Evolutionary conservation across 2,113 vertebrate genomes (phyloP), one percentile per base, ranked within the genome.

Genomic region (Lepisosteus oculatus): DNA sequence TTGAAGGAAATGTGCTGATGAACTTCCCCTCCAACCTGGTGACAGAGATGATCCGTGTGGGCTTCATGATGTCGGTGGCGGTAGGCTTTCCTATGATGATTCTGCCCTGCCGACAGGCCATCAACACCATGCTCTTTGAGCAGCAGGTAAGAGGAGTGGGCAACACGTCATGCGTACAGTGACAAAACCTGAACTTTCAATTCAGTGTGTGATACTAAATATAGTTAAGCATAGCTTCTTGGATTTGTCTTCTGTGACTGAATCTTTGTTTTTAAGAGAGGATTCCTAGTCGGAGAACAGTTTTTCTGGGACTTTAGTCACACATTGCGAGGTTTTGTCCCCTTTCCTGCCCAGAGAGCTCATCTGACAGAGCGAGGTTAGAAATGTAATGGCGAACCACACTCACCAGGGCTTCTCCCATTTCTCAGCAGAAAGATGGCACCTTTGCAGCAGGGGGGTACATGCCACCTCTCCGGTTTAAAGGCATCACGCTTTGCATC

Each of bases 71-170:
- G 96, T 99, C 97, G 0, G 97, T 99, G 81, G 97, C 97, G 0
- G 93, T 99, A 61, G 96, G 97, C 3, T 99, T 99, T 74, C 97
- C 97, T 0, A 97, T 99, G 97, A 99, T 99, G 97, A 99, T 99
- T 76, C 85, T 98, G 65, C 97, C 97, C 0, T 99, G 97, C 84
- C 88, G 97, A 13, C 97, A 99, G 91, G 97, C 97, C 2, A 84
- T 99, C 74, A 99, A 95, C 92, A 99, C 97, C 3, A 92, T 99
- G 84, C 91, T 99, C 11, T 99, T 98, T 57, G 97, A 99, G 85
- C 96, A 98, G 88, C 97, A 99, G 95, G 97, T 98, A 73, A 85
- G 86, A 29, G 29, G 29, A 29, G 29, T 29, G 29, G 29, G 29
- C 29, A 29, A 29, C 29, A 29, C 29, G 29, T 29, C 29, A 29